Conservation (phyloP, 2,113 vertebrate species). For the Papio anubis region DNA sequence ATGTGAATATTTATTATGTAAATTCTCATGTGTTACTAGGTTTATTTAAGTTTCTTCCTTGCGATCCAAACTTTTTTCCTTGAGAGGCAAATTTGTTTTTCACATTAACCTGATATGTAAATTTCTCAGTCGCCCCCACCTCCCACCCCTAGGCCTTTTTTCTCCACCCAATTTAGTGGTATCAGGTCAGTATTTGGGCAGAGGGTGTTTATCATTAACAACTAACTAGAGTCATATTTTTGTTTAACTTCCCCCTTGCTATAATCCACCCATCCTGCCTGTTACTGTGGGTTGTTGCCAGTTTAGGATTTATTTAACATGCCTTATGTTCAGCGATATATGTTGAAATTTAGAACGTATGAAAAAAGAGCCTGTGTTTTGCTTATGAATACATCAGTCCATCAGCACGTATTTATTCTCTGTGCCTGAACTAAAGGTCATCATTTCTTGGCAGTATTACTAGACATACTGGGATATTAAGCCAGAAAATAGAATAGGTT, state of each 20-base stretch:
- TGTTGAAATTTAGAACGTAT: constrained; percentile 21
- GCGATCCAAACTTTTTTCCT: not conserved
- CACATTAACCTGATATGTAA: not conserved
- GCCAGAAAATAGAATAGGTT: not conserved
- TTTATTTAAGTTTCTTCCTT: constrained; percentile 25
- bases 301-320: constrained; percentile 1
- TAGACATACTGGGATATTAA: not conserved
- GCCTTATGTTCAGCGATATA: not conserved
- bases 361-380: not conserved
- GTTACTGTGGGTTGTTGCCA: not conserved
- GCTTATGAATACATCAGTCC: not conserved
- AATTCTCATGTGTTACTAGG: not conserved
- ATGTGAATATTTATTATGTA: constrained; percentile 1
- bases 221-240: not conserved
- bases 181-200: not conserved
- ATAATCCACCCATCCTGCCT: not conserved
- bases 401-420: not conserved
- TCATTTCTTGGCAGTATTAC: constrained; percentile 15
- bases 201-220: not conserved
- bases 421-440: not conserved
- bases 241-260: not conserved
- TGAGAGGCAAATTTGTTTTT: not conserved
- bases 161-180: not conserved
- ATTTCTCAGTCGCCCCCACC: not conserved
- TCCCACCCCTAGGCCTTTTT: not conserved